Conservation (phyloP, 2,888 invertebrate genomes). For the Aethes cnicana region DNA sequence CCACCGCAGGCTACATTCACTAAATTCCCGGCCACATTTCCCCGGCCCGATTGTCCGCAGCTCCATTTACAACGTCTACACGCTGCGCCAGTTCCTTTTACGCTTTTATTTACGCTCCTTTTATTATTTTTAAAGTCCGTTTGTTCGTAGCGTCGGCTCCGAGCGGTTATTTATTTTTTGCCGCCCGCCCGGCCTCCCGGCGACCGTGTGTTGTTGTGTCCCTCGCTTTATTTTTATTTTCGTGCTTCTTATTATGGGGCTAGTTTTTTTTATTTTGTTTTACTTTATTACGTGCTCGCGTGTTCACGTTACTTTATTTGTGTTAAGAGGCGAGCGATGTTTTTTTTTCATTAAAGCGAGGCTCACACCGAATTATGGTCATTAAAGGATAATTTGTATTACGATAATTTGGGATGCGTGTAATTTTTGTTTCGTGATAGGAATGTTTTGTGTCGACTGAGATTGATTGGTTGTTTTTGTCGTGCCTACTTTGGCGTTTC, state of each 20-base stretch:
- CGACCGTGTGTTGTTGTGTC: slow-evolving; percentile 81
- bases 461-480: slow-evolving; percentile 63
- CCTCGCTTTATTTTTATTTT: slow-evolving; percentile 81
- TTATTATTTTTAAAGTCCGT: slow-evolving; percentile 82
- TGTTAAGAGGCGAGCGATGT: slow-evolving; percentile 78
- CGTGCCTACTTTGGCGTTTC: slow-evolving; percentile 37
- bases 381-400: slow-evolving; percentile 83
- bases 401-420: slow-evolving; percentile 80
- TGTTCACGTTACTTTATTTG: slow-evolving; percentile 78
- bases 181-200: slow-evolving; percentile 74
- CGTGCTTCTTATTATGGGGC: slow-evolving; percentile 82
- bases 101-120: slow-evolving; percentile 82
- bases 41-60: slow-evolving; percentile 79
- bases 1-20: slow-evolving; percentile 74
- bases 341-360: slow-evolving; percentile 73
- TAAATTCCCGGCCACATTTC: slow-evolving; percentile 78
- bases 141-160: slow-evolving; percentile 80
- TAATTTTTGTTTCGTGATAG: slow-evolving; percentile 80
- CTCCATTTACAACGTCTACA: slow-evolving; percentile 82
- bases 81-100: slow-evolving; percentile 81
- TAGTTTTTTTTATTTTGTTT: slow-evolving; percentile 61
- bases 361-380: slow-evolving; percentile 80
- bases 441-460: slow-evolving; percentile 65
- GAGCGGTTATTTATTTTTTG: slow-evolving; percentile 80
- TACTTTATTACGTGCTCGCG: slow-evolving; percentile 77